A percentile compares a stretch with the other conserved stretches of the same genome.
Conservation (phyloP, 2,797 vertebrate species). For the Smutsia temminckii region DNA sequence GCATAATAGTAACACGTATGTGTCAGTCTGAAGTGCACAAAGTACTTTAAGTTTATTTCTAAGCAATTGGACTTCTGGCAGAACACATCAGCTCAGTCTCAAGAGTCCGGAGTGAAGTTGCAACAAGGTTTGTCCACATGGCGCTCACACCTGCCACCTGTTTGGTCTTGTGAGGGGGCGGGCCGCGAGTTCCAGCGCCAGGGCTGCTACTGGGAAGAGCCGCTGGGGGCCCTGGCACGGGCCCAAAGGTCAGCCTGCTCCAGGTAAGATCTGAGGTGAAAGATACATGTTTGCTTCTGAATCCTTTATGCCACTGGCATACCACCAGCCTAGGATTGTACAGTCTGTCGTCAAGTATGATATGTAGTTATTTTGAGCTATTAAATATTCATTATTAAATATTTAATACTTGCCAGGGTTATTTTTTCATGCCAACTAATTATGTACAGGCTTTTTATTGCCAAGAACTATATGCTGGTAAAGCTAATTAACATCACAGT, state of each 20-base stretch:
- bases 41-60: neutral
- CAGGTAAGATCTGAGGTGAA: conserved; percentile 18
- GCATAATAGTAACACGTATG: neutral
- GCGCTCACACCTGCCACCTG: neutral
- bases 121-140: neutral
- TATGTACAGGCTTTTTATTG: conserved; percentile 32
- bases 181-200: conserved; percentile 46
- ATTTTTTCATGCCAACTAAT: conserved; percentile 49
- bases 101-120: neutral
- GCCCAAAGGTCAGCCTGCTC: neutral
- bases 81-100: neutral
- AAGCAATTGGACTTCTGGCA: neutral
- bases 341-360: neutral
- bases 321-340: neutral
- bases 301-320: neutral
- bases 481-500: conserved; percentile 57
- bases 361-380: neutral
- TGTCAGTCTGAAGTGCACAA: neutral
- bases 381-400: conserved; percentile 65
- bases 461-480: conserved; percentile 35
- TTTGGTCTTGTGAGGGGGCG: conserved; percentile 21
- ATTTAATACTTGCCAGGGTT: conserved; percentile 57
- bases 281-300: neutral
- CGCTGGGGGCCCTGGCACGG: conserved; percentile 49
- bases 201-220: neutral